Percentiles rank a stretch among this genome's conserved stretches.
phyloP scores from a whole-genome alignment of 2,797 vertebrate genomes.

The Enteromius treurensis region DNA sequence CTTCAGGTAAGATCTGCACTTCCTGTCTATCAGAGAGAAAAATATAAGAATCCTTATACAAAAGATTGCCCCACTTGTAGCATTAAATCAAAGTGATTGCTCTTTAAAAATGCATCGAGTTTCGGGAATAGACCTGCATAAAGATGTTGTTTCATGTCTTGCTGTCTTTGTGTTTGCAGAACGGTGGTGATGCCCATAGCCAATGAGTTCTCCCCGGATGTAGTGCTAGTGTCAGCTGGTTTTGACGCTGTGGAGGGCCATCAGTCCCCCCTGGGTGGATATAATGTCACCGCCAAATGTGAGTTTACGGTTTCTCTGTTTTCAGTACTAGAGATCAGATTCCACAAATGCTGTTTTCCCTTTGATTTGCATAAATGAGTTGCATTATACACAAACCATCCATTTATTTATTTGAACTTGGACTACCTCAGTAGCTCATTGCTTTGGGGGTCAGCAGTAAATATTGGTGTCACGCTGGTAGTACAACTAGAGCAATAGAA shows the following conservation, averaged over 20 bases:
- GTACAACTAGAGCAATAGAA: background rate
- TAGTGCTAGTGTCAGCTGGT: slow-evolving; percentile 94
- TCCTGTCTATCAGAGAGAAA: background rate
- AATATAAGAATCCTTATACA: background rate
- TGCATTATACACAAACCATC: background rate
- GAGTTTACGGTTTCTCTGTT: slow-evolving; percentile 63
- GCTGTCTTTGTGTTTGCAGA: slow-evolving; percentile 71
- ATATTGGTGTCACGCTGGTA: background rate
- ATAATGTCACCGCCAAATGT: slow-evolving; percentile 96
- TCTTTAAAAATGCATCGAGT: background rate
- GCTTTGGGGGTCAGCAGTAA: background rate
- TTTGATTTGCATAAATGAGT: background rate
- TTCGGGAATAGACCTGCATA: background rate
- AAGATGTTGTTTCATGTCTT: background rate
- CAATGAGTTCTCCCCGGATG: slow-evolving; percentile 89
- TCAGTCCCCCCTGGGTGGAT: slow-evolving; percentile 92
- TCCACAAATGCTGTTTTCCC: background rate
- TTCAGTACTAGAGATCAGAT: background rate
- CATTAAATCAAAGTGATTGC: background rate
- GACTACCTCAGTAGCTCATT: background rate
- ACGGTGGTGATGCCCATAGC: slow-evolving; percentile 96
- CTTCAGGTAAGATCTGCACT: slow-evolving; percentile 81
- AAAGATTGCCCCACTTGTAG: background rate
- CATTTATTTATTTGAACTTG: background rate
- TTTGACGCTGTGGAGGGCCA: slow-evolving; percentile 97